A percentile compares a stretch with the other conserved stretches of the same genome.
Evolutionary conservation across 2,888 invertebrate genomes (phyloP).

Genomic region (Tetragonula carbonaria): DNA sequence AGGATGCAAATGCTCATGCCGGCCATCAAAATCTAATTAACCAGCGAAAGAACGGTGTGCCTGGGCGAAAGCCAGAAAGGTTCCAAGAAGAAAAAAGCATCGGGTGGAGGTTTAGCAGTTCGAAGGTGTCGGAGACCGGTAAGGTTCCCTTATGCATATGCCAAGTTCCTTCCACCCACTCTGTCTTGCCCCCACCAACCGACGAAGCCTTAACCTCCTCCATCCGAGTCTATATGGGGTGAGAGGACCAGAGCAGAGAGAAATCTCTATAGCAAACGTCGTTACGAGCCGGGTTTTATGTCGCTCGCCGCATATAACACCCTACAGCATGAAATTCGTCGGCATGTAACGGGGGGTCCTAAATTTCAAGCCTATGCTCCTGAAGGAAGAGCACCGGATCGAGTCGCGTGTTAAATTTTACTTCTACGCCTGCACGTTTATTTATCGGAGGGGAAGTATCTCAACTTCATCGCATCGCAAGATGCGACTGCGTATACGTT

Average conservation of each 20-base stretch:
- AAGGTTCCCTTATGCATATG: slow-evolving; percentile 76
- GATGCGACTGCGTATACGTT: slow-evolving; percentile 28
- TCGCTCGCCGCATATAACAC: slow-evolving; percentile 71
- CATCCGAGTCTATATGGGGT: slow-evolving; percentile 63
- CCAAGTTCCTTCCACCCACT: slow-evolving; percentile 64
- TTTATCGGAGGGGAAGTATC: slow-evolving; percentile 50
- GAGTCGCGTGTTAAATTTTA: slow-evolving; percentile 50
- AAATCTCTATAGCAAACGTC: slow-evolving; percentile 78
- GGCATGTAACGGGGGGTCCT: slow-evolving; percentile 68
- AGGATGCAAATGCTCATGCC: slow-evolving; percentile 82
- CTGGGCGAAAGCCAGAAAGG: slow-evolving; percentile 73
- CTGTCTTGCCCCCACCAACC: slow-evolving; percentile 37
- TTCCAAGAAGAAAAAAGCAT: slow-evolving; percentile 67
- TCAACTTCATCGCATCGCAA: slow-evolving; percentile 21
- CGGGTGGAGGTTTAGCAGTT: slow-evolving; percentile 75
- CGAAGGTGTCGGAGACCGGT: slow-evolving; percentile 79
- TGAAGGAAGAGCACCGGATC: slow-evolving; percentile 48
- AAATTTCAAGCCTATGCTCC: slow-evolving; percentile 60
- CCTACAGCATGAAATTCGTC: slow-evolving; percentile 70
- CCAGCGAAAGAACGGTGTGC: slow-evolving; percentile 78
- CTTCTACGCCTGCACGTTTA: slow-evolving; percentile 27
- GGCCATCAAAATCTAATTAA: slow-evolving; percentile 84
- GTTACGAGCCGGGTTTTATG: slow-evolving; percentile 78
- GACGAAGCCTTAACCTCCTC: slow-evolving; percentile 57
- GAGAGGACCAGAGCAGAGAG: slow-evolving; percentile 73